Conservation (phyloP, 2,888 invertebrate genomes). For the Onchidella celtica region DNA sequence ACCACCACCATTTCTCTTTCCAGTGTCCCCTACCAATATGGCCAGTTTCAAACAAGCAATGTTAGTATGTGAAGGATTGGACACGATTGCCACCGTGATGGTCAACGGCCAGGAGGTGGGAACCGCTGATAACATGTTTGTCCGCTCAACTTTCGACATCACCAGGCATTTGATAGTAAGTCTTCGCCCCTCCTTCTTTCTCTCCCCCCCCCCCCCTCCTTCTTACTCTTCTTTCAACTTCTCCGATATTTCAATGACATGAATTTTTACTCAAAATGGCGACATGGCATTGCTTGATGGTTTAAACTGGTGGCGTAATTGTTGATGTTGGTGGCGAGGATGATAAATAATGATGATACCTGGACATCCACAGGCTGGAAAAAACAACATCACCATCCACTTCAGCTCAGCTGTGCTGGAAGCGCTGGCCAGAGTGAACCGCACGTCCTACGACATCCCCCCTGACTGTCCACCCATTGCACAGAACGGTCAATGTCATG, state of each 20-base stretch:
- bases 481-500: constrained; percentile 94
- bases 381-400: constrained; percentile 84
- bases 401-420: constrained; percentile 86
- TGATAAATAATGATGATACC: no score
- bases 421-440: constrained; percentile 80
- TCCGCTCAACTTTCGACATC: constrained; percentile 87
- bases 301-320: no score
- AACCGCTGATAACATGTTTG: constrained; percentile 91
- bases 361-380: constrained; percentile 60
- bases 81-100: constrained; percentile 89
- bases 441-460: constrained; percentile 80
- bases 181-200: no score
- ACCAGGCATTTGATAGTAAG: constrained; percentile 69
- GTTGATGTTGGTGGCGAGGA: no score
- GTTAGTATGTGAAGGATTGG: constrained; percentile 81
- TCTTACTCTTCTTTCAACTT: no score
- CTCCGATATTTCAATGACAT: no score
- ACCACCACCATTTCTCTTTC: no score
- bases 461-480: constrained; percentile 88
- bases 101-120: constrained; percentile 87
- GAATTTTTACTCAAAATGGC: no score
- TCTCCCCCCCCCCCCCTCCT: no score
- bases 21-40: no score
- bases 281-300: no score
- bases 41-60: neutral